phyloP scores from a whole-genome alignment of 2,888 invertebrate species.

The Athripsodes cinereus region DNA sequence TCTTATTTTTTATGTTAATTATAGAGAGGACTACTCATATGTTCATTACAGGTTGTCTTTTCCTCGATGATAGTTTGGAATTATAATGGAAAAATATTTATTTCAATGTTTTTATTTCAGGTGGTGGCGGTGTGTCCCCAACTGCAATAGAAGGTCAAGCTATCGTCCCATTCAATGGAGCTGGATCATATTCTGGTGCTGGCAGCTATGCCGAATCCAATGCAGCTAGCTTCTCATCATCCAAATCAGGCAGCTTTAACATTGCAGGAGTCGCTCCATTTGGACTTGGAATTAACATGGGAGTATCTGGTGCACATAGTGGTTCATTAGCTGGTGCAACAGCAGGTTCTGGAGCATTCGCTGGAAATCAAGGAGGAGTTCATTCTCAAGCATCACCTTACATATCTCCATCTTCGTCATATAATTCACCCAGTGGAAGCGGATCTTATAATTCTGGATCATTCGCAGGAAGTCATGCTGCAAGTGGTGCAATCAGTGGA shows the following conservation, averaged over 20 bases:
- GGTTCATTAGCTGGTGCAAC: constrained; percentile 29
- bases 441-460: constrained; percentile 8
- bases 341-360: constrained; percentile 28
- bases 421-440: background rate
- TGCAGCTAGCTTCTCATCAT: constrained; percentile 41
- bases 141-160: constrained; percentile 5
- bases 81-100: too few species aligned
- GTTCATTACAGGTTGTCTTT: too few species aligned
- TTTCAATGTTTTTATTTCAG: background rate
- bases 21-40: too few species aligned
- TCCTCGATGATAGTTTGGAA: too few species aligned
- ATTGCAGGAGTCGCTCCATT: constrained; percentile 29
- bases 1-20: too few species aligned
- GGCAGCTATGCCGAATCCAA: constrained; percentile 45
- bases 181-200: constrained; percentile 34
- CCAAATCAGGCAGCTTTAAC: constrained; percentile 38
- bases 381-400: background rate
- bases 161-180: constrained; percentile 19
- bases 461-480: constrained; percentile 24
- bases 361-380: background rate
- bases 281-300: constrained; percentile 31
- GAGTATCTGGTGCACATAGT: constrained; percentile 18
- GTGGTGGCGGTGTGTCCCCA: background rate
- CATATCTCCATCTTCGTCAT: background rate
- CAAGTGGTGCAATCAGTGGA: constrained; percentile 14